Evolutionary conservation across 2,797 vertebrate species (phyloP).

Genomic region (Babyrousa celebensis): DNA sequence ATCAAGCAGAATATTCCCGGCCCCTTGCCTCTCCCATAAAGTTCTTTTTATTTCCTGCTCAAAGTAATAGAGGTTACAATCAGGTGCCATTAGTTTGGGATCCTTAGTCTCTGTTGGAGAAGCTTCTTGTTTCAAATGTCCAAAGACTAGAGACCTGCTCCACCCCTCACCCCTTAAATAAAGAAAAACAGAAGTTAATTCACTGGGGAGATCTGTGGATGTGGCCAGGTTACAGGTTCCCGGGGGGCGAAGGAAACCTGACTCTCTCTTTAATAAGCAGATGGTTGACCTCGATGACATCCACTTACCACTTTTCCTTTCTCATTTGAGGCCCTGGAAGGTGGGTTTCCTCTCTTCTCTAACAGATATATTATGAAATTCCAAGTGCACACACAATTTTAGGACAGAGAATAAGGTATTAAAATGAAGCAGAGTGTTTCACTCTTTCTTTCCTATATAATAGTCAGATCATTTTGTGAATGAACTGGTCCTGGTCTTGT

Average conservation of each 20-base stretch:
- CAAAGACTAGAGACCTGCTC: background rate
- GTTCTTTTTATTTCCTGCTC: background rate
- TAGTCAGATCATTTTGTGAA: background rate
- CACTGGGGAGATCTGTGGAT: constrained; percentile 20
- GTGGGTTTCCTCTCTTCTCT: constrained; percentile 64
- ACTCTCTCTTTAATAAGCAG: constrained; percentile 81
- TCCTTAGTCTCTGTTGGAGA: constrained; percentile 29
- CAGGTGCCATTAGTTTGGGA: background rate
- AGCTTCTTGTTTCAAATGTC: constrained; percentile 60
- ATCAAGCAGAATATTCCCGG: background rate
- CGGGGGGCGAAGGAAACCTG: constrained; percentile 76
- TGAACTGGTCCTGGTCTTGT: background rate
- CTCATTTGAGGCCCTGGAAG: constrained; percentile 74
- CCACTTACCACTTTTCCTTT: constrained; percentile 81
- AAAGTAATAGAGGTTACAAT: background rate
- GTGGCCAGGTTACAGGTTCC: constrained; percentile 67
- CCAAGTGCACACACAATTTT: background rate
- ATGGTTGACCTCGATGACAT: constrained; percentile 83
- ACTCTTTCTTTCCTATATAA: background rate
- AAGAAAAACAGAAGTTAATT: constrained; percentile 85
- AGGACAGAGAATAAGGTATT: constrained; percentile 22
- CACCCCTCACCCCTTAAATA: constrained; percentile 52
- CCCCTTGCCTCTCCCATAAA: background rate
- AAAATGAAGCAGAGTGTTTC: background rate
- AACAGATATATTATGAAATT: constrained; percentile 55